Conservation (phyloP, 2,888 invertebrate genomes). For the Lathronympha strigana region DNA sequence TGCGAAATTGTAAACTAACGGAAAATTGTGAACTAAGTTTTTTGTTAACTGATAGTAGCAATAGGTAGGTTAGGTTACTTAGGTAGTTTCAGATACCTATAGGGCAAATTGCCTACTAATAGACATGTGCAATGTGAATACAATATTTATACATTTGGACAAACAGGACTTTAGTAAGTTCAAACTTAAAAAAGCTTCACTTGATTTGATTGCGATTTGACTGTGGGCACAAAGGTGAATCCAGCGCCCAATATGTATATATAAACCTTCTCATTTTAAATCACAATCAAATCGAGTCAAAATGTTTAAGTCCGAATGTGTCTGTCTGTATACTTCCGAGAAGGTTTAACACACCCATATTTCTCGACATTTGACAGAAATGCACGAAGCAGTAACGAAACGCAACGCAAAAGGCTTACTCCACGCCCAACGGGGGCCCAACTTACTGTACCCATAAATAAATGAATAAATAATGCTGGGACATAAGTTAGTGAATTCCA, state of each 20-base stretch:
- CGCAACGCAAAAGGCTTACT: slow-evolving; percentile 15
- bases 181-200: not conserved
- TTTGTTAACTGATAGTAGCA: too few species aligned
- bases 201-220: not conserved
- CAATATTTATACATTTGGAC: too few species aligned
- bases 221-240: too few species aligned
- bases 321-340: not conserved
- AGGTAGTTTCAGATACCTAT: too few species aligned
- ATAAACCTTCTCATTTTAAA: too few species aligned
- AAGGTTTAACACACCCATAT: slow-evolving; percentile 1
- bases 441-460: slow-evolving; percentile 27
- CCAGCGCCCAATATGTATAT: too few species aligned
- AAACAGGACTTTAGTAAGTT: not conserved
- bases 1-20: too few species aligned
- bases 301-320: not conserved
- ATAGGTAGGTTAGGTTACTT: too few species aligned
- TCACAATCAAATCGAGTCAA: too few species aligned
- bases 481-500: slow-evolving; percentile 50
- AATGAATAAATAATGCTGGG: slow-evolving; percentile 29
- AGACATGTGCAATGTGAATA: too few species aligned
- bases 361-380: not conserved
- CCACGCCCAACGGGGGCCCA: slow-evolving; percentile 10
- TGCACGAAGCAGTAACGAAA: not conserved
- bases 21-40: too few species aligned
- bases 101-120: too few species aligned